Evolutionary conservation across 2,888 invertebrate genomes (phyloP), one percentile per base, ranked within the genome.

Genomic region (Melieria crassipennis): DNA sequence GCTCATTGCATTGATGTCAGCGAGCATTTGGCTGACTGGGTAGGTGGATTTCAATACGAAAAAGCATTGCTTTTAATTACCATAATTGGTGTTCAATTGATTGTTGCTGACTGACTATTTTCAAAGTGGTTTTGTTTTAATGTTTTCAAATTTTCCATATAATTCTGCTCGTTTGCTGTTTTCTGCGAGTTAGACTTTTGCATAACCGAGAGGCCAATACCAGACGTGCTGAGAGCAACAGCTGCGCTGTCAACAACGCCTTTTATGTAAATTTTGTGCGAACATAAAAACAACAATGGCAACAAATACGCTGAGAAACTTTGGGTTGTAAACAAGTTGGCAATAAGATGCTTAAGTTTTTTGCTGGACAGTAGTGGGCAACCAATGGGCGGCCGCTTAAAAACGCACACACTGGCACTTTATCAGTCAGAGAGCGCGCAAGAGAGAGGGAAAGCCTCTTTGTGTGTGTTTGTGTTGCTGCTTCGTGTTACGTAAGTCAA

Each of bases 361-460:
- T 2, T 30, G 0, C 30, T 10, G 50, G 10, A 55, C 65, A 56
- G 65, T 10, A n/a, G 11, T n/a, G 50, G 57, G 42, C 50, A 67
- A 45, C 67, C 67, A 67, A 67, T 67, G 60, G 61, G 60, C 60
- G 60, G 4, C 5, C 43, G 5, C 50, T 3, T 10, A 67, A 67
- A 67, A 50, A 67, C 67, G 52, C 60, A 67, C 66, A 66, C 66
- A 42, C 48, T 10, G 9, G 30, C 30, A 30, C 30, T 30, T 30
- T 30, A 2, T 1, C 30, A 30, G 30, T 3, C 30, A 30, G 30
- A 30, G 50, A 47, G 55, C 48, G 46, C n/a, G 4, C 43, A 55
- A 9, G 50, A 63, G 72, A 71, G 67, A 69, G 75, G 75, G 73
- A 71, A 69, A 61, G 48, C 71, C 58, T 58, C 65, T 30, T 30